These are phyloP conservation scores for Eulemur rubriventer DNA, from an alignment of 2,797 vertebrate genomes.

Conservation along the genomic window DNA sequence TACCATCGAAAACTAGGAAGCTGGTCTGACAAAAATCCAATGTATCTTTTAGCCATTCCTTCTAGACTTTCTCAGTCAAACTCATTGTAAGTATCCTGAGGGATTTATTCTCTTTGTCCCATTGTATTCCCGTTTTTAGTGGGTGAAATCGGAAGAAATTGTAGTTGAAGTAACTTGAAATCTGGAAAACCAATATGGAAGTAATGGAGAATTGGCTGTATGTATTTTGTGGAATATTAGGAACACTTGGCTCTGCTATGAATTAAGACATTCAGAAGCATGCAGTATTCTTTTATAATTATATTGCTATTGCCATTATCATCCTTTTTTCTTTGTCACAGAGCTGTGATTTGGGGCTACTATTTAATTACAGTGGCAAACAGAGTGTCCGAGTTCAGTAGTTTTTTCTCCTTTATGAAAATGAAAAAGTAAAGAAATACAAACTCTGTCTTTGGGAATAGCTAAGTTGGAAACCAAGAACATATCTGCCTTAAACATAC, in stretches of 20 bases:
- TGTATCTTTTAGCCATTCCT: not conserved
- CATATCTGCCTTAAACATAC: not conserved
- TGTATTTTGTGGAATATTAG: not conserved
- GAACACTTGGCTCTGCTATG: not conserved
- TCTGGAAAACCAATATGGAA: constrained; percentile 3
- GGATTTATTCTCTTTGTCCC: not conserved
- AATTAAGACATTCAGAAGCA: not conserved
- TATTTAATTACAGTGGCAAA: not conserved
- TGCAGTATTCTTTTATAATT: not conserved
- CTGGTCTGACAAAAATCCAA: not conserved
- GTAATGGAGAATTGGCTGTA: not conserved
- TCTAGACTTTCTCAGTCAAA: constrained; percentile 2
- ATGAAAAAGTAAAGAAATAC: not conserved
- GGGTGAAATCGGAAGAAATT: not conserved
- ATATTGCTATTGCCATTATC: not conserved
- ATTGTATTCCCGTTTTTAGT: not conserved
- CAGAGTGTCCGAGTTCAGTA: not conserved
- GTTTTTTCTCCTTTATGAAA: not conserved
- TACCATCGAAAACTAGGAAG: not conserved
- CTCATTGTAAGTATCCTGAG: not conserved
- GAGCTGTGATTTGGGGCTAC: constrained; percentile 4
- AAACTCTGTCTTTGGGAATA: not conserved
- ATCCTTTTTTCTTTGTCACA: not conserved
- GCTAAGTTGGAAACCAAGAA: not conserved
- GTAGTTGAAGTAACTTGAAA: not conserved